Conservation (phyloP, 2,113 vertebrate genomes). For the Onychostruthus taczanowskii region DNA sequence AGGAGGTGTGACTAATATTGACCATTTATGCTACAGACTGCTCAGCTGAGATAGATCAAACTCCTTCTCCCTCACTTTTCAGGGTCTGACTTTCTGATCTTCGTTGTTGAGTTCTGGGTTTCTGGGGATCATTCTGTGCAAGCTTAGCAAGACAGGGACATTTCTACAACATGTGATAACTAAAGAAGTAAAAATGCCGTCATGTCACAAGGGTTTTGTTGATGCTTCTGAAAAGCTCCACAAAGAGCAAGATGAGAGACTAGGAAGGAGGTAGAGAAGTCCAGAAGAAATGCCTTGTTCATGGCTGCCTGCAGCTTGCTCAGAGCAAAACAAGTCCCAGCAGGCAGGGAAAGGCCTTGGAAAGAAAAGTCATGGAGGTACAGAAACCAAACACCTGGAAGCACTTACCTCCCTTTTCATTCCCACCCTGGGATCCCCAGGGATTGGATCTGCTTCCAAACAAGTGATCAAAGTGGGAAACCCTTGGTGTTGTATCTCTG, state of each 20-base stretch:
- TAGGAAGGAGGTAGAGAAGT: not conserved
- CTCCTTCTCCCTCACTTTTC: not conserved
- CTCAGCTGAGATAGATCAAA: not conserved
- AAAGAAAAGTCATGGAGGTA: not conserved
- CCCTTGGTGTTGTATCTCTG: not conserved
- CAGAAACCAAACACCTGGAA: slow-evolving; percentile 5
- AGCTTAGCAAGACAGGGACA: not conserved
- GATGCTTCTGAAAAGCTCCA: not conserved
- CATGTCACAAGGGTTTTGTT: not conserved
- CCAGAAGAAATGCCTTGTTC: not conserved
- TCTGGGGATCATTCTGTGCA: not conserved
- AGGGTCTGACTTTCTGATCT: not conserved
- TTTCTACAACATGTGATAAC: not conserved
- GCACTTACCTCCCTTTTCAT: not conserved
- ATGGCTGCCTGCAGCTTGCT: not conserved
- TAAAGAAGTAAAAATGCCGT: not conserved
- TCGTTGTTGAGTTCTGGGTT: not conserved
- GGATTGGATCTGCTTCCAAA: not conserved
- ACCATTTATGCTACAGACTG: not conserved
- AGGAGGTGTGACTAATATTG: not conserved
- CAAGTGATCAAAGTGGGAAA: not conserved
- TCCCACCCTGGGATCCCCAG: not conserved
- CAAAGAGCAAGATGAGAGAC: not conserved
- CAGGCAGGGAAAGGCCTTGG: not conserved
- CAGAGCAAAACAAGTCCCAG: slow-evolving; percentile 3